phyloP scores from a whole-genome alignment of 2,113 vertebrate genomes.

The Oplegnathus fasciatus region DNA sequence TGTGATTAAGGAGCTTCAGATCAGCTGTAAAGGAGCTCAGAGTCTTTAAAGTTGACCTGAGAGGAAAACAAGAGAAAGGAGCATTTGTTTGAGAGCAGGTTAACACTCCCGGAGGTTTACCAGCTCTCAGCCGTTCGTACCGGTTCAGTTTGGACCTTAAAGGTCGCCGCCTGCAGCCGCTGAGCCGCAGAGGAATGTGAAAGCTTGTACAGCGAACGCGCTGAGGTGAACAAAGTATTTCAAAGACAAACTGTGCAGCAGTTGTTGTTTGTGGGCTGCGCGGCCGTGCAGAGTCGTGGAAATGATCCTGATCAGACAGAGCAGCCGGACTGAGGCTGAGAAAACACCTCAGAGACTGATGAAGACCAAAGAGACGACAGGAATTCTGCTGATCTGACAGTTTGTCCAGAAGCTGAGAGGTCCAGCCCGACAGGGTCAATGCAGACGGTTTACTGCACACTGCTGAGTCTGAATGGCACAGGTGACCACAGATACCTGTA shows the following conservation, averaged over 20 bases:
- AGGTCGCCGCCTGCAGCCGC: neutral
- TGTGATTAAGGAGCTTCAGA: neutral
- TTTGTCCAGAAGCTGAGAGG: neutral
- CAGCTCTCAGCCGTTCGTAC: neutral
- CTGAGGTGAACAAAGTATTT: conserved; percentile 25
- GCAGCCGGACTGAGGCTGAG: conserved; percentile 26
- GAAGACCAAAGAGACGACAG: conserved; percentile 28
- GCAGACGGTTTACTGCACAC: neutral
- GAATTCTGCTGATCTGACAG: conserved; percentile 16
- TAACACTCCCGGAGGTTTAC: neutral
- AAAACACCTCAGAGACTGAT: conserved; percentile 31
- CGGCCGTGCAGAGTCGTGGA: conserved; percentile 3
- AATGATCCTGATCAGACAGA: conserved; percentile 48
- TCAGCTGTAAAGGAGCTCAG: conserved; percentile 27
- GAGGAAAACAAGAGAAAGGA: conserved; percentile 17
- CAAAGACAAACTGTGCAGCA: conserved; percentile 26
- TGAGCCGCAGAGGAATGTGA: conserved; percentile 58
- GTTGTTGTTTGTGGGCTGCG: conserved; percentile 21
- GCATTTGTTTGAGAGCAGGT: conserved; percentile 16
- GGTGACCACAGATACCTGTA: neutral
- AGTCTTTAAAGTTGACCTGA: neutral
- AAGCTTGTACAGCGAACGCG: conserved; percentile 33
- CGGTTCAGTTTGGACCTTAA: conserved; percentile 6
- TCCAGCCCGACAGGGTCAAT: neutral
- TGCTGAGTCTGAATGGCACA: neutral